Base-by-base conservation (phyloP, 2,888 invertebrate genomes). In the Drosophila formosana region DNA sequence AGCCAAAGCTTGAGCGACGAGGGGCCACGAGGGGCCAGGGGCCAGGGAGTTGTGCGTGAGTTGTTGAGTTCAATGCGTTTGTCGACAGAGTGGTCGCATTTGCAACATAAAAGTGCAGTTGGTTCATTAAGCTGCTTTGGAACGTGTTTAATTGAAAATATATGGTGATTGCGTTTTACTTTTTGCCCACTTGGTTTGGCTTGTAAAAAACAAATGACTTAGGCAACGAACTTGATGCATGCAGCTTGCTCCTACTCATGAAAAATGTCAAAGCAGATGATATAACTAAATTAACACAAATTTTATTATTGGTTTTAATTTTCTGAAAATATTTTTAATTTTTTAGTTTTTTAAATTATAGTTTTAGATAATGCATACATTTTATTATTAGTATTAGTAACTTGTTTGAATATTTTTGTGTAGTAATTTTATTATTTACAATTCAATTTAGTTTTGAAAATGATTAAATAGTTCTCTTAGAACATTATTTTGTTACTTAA, bases 151-250 rank as follows among this genome's bases (percentile, higher is more conserved):
- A 80, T 75, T 69, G 66, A 62, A 69, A 72, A 13, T 30, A 43
- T 51, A 60, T 76, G 60, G 39, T 50, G 47, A 64, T 58, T 69
- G 62, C 43, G 50, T 30, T 77, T 57, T 46, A 46, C 45, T 9
- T 58, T 47, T 50, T 41, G 49, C 32, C 60, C 51, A 51, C 43
- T 77, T 69, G 68, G 47, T 30, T 65, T 46, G 68, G 66, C 71
- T 71, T 65, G 66, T 66, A 71, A 63, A 73, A 83, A 88, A 89
- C 88, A 74, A 90, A 88, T 71, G 89, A 90, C 79, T 90, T 76
- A 82, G 81, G 80, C 72, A 78, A 80, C 87, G 79, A 90, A 90
- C 90, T 82, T 80, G 72, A 66, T 51, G 64, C 39, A 45, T 11
- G 4, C 49, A 49, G 30, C n/a, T 9, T 26, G 41, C 45, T 53